Evolutionary conservation across 2,888 invertebrate species (phyloP), one percentile per base, ranked within the genome.

Genomic region (Scrobipalpa costella): DNA sequence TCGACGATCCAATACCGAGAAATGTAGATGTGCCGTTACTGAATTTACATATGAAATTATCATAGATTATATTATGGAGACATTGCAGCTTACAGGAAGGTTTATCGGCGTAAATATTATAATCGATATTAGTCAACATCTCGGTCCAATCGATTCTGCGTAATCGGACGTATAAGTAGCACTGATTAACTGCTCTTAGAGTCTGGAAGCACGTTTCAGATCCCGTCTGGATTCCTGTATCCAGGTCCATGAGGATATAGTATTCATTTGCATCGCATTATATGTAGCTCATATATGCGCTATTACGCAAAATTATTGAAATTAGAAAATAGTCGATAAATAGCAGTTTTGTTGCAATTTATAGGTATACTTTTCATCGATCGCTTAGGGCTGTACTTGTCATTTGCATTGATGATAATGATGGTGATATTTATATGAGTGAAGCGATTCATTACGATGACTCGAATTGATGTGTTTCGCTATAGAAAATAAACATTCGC

Each of bases 261-360:
- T 77, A 81, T 83, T 72, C 80, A 86, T 86, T 86, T 84, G 82
- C 86, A 85, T 84, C 76, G 69, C 76, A 86, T 84, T 85, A 85
- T 79, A 78, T 77, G 78, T 77, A 77, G 76, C 73, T 70, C 77
- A 78, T 80, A 78, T 83, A 85, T 81, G 76, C 79, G 76, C 79
- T 80, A 84, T 83, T 83, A 83, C 74, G 77, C 72, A 71, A 85
- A 85, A 84, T 83, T 83, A 85, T 82, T 83, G 76, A 81, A 80
- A 84, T 83, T 84, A 82, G 78, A 80, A 81, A 82, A 80, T 80
- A 78, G 76, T 78, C 75, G 72, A 78, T 81, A 80, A 83, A 79
- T 73, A 81, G 77, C 80, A 77, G 79, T 81, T 83, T 79, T 81
- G 77, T 79, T 75, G 69, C 73, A 72, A 74, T 76, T 77, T 73